Percentiles rank a stretch among this genome's conserved stretches.
Evolutionary conservation across 2,113 vertebrate species (phyloP).

Genomic region (Oreochromis niloticus): DNA sequence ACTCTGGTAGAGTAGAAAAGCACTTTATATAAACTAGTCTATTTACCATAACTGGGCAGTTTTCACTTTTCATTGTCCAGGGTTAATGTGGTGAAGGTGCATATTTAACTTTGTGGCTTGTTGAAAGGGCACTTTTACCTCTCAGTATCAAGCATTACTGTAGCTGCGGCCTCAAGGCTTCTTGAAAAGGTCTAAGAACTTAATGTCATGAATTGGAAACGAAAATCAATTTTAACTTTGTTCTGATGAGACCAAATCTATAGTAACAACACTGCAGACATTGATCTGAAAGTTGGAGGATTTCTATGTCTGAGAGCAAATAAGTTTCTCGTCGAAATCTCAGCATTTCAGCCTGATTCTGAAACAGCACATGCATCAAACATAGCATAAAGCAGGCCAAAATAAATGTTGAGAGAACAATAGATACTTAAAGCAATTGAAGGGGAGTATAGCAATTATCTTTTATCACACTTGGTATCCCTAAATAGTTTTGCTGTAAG

Average conservation of each 20-base stretch:
- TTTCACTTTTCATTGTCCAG: neutral
- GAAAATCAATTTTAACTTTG: neutral
- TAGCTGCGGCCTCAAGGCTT: neutral
- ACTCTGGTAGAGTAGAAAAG: neutral
- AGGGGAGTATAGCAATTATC: conserved; percentile 31
- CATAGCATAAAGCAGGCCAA: neutral
- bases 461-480: conserved; percentile 22
- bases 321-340: neutral
- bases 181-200: neutral
- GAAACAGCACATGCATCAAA: neutral
- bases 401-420: neutral
- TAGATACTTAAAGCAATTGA: conserved; percentile 1
- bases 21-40: neutral
- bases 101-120: neutral
- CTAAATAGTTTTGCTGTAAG: neutral
- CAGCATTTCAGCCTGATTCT: neutral
- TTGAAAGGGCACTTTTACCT: neutral
- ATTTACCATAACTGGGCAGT: neutral
- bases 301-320: neutral
- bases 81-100: neutral
- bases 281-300: neutral
- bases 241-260: neutral
- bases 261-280: neutral
- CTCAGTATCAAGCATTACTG: neutral
- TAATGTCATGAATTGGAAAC: neutral